Evolutionary conservation across 1,140 invertebrate species (phyloP).

Genomic region (Cardiocondyla obscurior): DNA sequence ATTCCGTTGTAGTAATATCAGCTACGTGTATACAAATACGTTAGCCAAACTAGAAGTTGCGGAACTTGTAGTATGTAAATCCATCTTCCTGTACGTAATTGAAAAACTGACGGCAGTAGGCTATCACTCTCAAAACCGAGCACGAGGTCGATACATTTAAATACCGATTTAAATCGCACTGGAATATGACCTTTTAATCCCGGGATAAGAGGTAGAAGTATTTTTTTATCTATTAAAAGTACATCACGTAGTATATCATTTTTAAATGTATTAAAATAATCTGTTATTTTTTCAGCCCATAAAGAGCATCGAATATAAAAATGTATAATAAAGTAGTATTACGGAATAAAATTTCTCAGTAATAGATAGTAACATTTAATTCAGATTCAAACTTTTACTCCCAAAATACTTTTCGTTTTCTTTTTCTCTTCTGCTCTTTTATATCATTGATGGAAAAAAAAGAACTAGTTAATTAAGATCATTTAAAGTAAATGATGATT

Average conservation of each 20-base stretch:
- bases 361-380: conserved; percentile 6
- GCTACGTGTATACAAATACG: conserved; percentile 53
- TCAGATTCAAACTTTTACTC: neutral
- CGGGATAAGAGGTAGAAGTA: neutral
- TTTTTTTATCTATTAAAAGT: neutral
- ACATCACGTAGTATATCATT: neutral
- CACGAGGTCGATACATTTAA: conserved; percentile 29
- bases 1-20: conserved; percentile 49
- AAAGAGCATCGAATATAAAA: neutral
- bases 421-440: neutral
- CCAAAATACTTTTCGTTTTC: neutral
- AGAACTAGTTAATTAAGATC: neutral
- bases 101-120: conserved; percentile 57
- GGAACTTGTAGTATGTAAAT: conserved; percentile 69
- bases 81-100: conserved; percentile 62
- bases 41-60: conserved; percentile 54
- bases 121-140: conserved; percentile 25
- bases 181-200: conserved; percentile 9
- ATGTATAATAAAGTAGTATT: conserved; percentile 1
- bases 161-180: conserved; percentile 28
- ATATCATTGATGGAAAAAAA: neutral
- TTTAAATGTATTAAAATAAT: conserved; percentile 2
- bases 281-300: neutral
- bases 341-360: neutral
- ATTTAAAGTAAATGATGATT: neutral